Evolutionary conservation across 2,797 vertebrate genomes (phyloP).

Genomic region (Coregonus suidteri): DNA sequence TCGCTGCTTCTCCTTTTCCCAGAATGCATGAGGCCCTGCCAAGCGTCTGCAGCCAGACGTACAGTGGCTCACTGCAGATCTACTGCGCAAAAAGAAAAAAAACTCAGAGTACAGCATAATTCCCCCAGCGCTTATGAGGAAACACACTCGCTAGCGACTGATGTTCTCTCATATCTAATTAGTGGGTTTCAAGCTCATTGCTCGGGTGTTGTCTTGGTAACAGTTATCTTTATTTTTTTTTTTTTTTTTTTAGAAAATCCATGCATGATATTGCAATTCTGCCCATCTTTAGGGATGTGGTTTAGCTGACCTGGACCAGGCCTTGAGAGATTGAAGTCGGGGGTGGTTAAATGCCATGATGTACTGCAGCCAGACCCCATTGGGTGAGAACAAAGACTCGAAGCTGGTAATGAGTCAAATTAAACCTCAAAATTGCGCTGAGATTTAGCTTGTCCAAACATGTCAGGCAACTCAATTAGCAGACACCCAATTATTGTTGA

Average conservation of each 20-base stretch:
- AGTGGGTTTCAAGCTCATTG: conserved; percentile 3
- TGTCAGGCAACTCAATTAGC: conserved; percentile 72
- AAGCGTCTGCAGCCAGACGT: conserved; percentile 51
- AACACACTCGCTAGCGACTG: conserved; percentile 5
- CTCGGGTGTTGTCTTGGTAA: conserved; percentile 13
- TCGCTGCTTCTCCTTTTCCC: conserved; percentile 43
- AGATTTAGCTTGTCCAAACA: conserved; percentile 78
- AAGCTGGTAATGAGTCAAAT: conserved; percentile 64
- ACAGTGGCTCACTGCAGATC: conserved; percentile 53
- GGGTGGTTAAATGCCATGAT: neutral
- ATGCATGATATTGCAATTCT: neutral
- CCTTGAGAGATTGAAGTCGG: conserved; percentile 7
- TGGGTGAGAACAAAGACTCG: conserved; percentile 43
- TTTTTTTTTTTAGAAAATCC: neutral
- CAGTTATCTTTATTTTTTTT: neutral
- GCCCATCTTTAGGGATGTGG: neutral
- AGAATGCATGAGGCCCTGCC: conserved; percentile 54
- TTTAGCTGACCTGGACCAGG: neutral
- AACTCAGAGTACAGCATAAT: neutral
- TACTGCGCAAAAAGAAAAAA: conserved; percentile 16
- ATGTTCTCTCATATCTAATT: conserved; percentile 24
- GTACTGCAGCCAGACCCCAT: conserved; percentile 8
- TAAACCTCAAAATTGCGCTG: conserved; percentile 70
- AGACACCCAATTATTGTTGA: conserved; percentile 75
- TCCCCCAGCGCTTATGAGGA: neutral